Base-by-base conservation (phyloP, 30 jellyfish, hydroid and myxozoan species). In the Pelagia noctiluca region DNA sequence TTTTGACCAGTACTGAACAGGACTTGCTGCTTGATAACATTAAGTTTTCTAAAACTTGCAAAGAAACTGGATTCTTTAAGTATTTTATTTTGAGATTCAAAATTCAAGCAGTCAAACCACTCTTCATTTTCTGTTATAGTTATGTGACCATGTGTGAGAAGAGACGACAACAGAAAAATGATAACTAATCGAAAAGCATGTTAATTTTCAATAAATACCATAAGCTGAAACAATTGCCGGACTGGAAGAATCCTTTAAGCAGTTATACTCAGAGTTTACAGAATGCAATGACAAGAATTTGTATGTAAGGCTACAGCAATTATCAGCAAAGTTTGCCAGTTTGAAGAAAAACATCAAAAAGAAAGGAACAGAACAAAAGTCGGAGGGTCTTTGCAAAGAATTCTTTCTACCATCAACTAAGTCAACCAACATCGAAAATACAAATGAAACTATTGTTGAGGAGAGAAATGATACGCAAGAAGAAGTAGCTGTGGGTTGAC, bases 1-100 rank as follows among this genome's bases (percentile, higher is more conserved):
- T n/a, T n/a, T n/a, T n/a, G n/a, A n/a, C n/a, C n/a, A n/a, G 71
- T 57, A 61, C 73, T 61, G 73, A 61, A 61, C 23, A 61, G 34
- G 36, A 16, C 73, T 61, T 61, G 8, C 29, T 57, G 71, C 25
- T 57, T 57, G 71, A 57, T 57, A 57, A 57, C 71, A n/a, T n/a
- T n/a, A 5, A 57, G 4, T 7, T 57, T 57, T 57, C 71, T 32
- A 26, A 57, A 10, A 21, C 32, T 57, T 2, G 36, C 2, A 61
- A 12, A 37, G 73, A 61, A 61, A 16, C 73, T 1, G 28, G 36
- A 1, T 37, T 2, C 29, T 16, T 21, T 61, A 34, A 61, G 73
- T 61, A 37, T 61, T 61, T 26, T 16, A 0, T 16, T 61, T 61
- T 61, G 73, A 61, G 73, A 61, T 61, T 61, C 42, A 61, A 61